phyloP scores from a whole-genome alignment of 2,797 vertebrate species.

The Chrysolophus pictus region DNA sequence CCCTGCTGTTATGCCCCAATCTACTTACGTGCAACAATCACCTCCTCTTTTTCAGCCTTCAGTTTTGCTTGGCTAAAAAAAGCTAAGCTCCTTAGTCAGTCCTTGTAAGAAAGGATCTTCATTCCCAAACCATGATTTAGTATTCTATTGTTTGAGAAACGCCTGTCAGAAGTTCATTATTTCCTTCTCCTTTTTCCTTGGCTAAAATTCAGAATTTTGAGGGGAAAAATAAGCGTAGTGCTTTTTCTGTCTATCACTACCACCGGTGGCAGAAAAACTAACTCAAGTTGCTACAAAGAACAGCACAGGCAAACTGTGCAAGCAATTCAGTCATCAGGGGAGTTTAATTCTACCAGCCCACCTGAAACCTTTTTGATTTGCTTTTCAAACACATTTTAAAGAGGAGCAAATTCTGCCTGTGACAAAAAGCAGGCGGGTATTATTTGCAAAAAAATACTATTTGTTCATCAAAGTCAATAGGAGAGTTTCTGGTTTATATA shows the following conservation, averaged over 20 bases:
- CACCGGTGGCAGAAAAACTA: neutral
- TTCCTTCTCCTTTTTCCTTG: conserved; percentile 1
- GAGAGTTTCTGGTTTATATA: neutral
- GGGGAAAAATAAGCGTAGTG: neutral
- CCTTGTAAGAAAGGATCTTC: conserved; percentile 37
- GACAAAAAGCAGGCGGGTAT: neutral
- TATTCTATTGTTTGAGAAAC: conserved; percentile 40
- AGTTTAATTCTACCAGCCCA: conserved; percentile 25
- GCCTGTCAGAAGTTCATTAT: conserved; percentile 41
- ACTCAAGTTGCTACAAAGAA: neutral
- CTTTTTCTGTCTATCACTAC: neutral
- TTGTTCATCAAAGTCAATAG: conserved; percentile 33
- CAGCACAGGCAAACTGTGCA: conserved; percentile 19
- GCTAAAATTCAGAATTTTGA: conserved; percentile 48
- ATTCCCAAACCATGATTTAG: conserved; percentile 27
- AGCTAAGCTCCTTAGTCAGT: conserved; percentile 54
- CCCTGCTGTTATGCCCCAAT: conserved; percentile 29
- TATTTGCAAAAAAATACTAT: conserved; percentile 7
- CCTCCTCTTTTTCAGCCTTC: conserved; percentile 31
- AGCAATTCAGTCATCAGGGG: conserved; percentile 11
- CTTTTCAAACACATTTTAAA: conserved; percentile 33
- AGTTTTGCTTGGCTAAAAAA: conserved; percentile 25
- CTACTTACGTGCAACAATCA: conserved; percentile 9
- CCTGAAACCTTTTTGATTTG: conserved; percentile 34
- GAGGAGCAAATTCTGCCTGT: neutral